These are phyloP conservation scores for Hyles lineata DNA, from an alignment of 2,888 invertebrate species.

Conservation along the genomic window DNA sequence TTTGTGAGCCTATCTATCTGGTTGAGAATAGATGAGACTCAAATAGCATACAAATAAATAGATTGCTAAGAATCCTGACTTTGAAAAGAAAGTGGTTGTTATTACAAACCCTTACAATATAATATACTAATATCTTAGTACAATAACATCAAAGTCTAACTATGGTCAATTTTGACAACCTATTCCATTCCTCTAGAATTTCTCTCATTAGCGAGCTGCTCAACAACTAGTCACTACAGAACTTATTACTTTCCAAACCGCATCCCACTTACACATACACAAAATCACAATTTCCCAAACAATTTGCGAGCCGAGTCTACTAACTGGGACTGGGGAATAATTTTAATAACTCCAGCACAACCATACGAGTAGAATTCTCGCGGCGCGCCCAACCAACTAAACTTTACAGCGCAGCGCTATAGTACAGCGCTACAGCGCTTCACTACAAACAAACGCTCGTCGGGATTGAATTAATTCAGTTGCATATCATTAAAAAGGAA, in stretches of 20 bases:
- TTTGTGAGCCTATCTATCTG: too few species aligned
- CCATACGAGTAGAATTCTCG: not conserved
- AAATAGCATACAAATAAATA: too few species aligned
- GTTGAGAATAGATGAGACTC: too few species aligned
- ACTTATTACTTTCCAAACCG: not conserved
- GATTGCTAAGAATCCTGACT: too few species aligned
- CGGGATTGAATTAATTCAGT: slow-evolving; percentile 5
- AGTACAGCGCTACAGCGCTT: not conserved
- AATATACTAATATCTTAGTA: too few species aligned
- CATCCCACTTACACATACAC: not conserved
- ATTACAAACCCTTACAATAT: too few species aligned
- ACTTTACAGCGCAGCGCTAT: not conserved
- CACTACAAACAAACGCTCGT: not conserved
- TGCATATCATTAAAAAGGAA: not conserved
- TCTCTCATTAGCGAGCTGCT: not conserved
- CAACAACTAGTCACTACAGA: not conserved
- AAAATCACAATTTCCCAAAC: slow-evolving; percentile 1
- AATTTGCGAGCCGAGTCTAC: not conserved
- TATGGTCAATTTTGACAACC: too few species aligned
- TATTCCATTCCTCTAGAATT: too few species aligned
- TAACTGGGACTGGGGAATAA: not conserved
- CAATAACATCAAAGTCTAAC: too few species aligned
- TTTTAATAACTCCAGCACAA: slow-evolving; percentile 10
- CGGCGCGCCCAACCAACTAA: not conserved
- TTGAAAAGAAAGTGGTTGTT: too few species aligned